These are phyloP conservation scores for Mesoligia furuncula DNA, from an alignment of 2,888 invertebrate species.

Conservation along the genomic window DNA sequence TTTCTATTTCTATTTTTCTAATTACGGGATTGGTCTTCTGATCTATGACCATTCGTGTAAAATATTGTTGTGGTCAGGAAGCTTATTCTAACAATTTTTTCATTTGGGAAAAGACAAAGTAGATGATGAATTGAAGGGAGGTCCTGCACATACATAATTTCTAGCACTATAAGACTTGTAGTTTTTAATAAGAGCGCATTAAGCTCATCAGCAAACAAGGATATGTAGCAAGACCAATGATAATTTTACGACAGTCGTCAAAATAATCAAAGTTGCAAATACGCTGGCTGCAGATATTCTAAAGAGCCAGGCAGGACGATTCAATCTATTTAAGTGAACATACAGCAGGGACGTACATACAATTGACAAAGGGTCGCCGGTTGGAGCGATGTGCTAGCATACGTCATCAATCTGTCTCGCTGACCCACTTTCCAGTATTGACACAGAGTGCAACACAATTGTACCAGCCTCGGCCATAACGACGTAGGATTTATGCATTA, in stretches of 20 bases:
- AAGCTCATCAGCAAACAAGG: background rate
- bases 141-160: no score
- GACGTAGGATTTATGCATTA: conserved; percentile 62
- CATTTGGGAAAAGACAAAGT: background rate
- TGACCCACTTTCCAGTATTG: conserved; percentile 69
- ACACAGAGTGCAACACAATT: conserved; percentile 62
- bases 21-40: background rate
- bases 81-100: background rate
- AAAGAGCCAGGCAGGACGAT: conserved; percentile 33
- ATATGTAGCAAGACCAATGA: background rate
- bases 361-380: conserved; percentile 61
- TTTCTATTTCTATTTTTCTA: no score
- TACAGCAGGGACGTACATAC: conserved; percentile 38
- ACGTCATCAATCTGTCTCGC: conserved; percentile 65
- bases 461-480: conserved; percentile 51
- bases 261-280: conserved; percentile 17
- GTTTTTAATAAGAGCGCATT: background rate
- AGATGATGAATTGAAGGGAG: background rate
- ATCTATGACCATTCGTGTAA: background rate
- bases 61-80: background rate
- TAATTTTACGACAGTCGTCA: background rate
- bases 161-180: background rate
- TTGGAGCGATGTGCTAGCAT: conserved; percentile 56
- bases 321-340: conserved; percentile 54
- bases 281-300: conserved; percentile 14